These are phyloP conservation scores for Cantharis nigra DNA, from an alignment of 2,888 invertebrate genomes.

Conservation along the genomic window DNA sequence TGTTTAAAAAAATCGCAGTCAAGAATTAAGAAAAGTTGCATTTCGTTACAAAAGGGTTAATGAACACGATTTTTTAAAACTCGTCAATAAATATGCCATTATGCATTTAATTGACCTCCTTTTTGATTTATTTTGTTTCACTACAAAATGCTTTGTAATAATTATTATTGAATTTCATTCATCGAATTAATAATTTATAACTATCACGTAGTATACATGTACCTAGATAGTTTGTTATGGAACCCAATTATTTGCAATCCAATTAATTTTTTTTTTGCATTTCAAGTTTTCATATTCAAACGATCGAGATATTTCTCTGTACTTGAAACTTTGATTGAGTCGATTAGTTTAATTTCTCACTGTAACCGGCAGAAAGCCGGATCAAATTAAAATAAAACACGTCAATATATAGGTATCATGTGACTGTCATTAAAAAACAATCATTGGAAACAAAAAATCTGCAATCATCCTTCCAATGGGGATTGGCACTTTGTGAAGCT, in stretches of 20 bases:
- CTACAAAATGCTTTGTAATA: background rate
- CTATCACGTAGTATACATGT: background rate
- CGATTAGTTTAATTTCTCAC: no score
- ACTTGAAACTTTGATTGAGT: no score
- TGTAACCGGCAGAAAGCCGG: no score
- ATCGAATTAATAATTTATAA: background rate
- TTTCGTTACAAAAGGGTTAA: background rate
- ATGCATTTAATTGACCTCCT: slow-evolving; percentile 1
- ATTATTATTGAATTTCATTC: background rate
- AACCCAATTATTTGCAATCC: background rate
- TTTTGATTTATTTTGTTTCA: background rate
- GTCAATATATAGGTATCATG: no score
- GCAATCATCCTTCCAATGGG: no score
- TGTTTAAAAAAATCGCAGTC: background rate
- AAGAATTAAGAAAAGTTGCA: background rate
- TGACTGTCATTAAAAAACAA: no score
- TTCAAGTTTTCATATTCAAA: background rate
- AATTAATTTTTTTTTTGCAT: background rate
- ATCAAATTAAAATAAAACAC: no score
- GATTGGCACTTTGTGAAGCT: no score
- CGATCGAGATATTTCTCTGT: no score
- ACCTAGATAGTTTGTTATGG: background rate
- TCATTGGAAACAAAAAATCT: no score
- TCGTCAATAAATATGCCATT: background rate
- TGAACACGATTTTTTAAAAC: background rate